Evolutionary conservation across 2,888 invertebrate species (phyloP).

Genomic region (Sinodicranocentrus sp.): DNA sequence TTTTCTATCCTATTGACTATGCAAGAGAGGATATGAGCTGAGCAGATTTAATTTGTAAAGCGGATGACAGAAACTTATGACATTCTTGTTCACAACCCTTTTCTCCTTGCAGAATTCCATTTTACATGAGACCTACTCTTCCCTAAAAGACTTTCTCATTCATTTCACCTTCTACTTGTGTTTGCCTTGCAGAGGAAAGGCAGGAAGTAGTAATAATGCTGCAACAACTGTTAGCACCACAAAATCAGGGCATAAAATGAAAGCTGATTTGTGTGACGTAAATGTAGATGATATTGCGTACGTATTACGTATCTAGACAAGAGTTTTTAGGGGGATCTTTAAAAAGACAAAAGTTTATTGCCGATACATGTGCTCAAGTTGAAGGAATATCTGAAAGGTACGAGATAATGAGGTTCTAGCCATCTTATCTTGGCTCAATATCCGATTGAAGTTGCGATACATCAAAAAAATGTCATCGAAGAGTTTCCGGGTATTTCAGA

Average conservation of each 20-base stretch:
- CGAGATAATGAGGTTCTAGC: too few relatives aligned
- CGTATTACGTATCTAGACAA: not conserved
- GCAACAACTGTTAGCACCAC: conserved; percentile 62
- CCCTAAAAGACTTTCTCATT: not conserved
- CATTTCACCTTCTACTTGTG: not conserved
- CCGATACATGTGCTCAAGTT: too few relatives aligned
- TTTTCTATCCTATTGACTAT: conserved; percentile 65
- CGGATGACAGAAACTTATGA: conserved; percentile 70
- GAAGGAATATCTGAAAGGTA: too few relatives aligned
- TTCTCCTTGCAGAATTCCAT: conserved; percentile 27
- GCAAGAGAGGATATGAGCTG: conserved; percentile 65
- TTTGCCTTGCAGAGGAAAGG: not conserved
- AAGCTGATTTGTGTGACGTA: conserved; percentile 4
- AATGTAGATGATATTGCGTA: not conserved
- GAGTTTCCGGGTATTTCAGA: too few relatives aligned
- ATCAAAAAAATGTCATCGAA: too few relatives aligned
- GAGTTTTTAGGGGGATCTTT: too few relatives aligned
- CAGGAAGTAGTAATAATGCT: conserved; percentile 46
- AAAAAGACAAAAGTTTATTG: too few relatives aligned
- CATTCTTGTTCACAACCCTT: conserved; percentile 69
- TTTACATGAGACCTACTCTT: conserved; percentile 10
- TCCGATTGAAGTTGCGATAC: too few relatives aligned
- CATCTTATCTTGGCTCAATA: too few relatives aligned
- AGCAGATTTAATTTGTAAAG: conserved; percentile 70
- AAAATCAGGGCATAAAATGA: conserved; percentile 26